phyloP scores from a whole-genome alignment of 2,113 vertebrate genomes.

The Sciurus niger region DNA sequence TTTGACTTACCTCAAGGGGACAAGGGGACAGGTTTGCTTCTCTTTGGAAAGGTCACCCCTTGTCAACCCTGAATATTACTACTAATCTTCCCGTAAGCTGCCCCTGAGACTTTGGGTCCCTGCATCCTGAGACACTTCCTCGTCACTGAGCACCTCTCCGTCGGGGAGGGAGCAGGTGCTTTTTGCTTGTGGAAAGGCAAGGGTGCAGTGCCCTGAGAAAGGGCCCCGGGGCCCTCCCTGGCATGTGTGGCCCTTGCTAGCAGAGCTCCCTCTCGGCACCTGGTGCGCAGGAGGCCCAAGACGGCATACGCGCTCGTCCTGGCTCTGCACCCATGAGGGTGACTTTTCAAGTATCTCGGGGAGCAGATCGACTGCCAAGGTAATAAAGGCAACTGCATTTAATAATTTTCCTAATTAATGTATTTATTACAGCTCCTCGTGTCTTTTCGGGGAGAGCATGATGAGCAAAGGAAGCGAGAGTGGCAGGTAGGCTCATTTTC shows the following conservation, averaged over 20 bases:
- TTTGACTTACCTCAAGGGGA: fast-evolving
- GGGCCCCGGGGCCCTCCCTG: background rate
- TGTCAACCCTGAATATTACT: background rate
- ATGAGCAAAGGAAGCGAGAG: slow-evolving; percentile 56
- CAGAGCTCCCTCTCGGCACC: background rate
- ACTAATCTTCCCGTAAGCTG: background rate
- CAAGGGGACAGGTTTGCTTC: background rate
- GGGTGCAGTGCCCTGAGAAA: fast-evolving
- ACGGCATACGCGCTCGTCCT: background rate
- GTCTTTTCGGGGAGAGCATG: slow-evolving; percentile 59
- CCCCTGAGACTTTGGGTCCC: fast-evolving
- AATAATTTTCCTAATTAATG: slow-evolving; percentile 81
- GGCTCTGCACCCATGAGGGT: background rate
- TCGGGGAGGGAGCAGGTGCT: fast-evolving
- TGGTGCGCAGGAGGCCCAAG: background rate
- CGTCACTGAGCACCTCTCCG: fast-evolving
- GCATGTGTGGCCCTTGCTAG: background rate
- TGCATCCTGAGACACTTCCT: fast-evolving
- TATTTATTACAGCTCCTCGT: slow-evolving; percentile 60
- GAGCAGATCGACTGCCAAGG: slow-evolving; percentile 67
- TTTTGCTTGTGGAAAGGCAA: background rate
- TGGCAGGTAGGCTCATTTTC: background rate
- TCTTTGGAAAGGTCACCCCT: background rate
- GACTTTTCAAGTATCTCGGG: slow-evolving; percentile 61
- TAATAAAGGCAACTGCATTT: slow-evolving; percentile 60